Conservation (phyloP, 2,888 invertebrate species). For the Lingula anatina region DNA sequence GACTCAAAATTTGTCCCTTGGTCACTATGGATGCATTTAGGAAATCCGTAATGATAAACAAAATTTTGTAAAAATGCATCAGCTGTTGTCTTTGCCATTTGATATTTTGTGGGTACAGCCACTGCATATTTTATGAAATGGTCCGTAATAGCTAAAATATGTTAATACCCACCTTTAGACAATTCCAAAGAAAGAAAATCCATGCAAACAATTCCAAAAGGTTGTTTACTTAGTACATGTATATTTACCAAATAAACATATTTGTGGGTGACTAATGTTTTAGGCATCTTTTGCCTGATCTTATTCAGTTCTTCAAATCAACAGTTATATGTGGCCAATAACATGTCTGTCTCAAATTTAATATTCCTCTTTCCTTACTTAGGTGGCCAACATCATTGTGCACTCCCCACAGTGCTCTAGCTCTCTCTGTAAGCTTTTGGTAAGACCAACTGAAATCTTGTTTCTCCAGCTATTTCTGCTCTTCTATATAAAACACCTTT, state of each 20-base stretch:
- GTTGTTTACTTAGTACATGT: too few species aligned
- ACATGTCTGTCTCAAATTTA: background rate
- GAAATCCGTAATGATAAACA: conserved; percentile 7
- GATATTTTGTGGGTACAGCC: conserved; percentile 4
- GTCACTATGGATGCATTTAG: conserved; percentile 6
- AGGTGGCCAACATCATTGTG: background rate
- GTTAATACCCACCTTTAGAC: conserved; percentile 2
- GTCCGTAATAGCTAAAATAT: conserved; percentile 5
- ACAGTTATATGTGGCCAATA: background rate
- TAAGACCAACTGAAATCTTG: background rate
- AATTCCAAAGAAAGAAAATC: conserved; percentile 8
- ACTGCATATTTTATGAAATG: conserved; percentile 4
- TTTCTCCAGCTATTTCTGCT: background rate
- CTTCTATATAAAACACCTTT: background rate
- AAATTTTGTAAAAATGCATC: conserved; percentile 5
- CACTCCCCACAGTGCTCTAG: background rate
- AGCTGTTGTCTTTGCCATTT: conserved; percentile 9
- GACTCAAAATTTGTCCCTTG: conserved; percentile 11
- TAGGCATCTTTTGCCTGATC: background rate
- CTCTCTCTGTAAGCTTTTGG: background rate
- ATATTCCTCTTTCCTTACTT: background rate
- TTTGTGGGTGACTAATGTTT: background rate
- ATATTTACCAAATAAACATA: background rate
- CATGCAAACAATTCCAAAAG: conserved; percentile 4
- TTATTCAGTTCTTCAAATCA: background rate